Percentiles rank a stretch among this genome's conserved stretches.
Conservation (phyloP, 2,797 vertebrate species). For the Megaceryle alcyon region DNA sequence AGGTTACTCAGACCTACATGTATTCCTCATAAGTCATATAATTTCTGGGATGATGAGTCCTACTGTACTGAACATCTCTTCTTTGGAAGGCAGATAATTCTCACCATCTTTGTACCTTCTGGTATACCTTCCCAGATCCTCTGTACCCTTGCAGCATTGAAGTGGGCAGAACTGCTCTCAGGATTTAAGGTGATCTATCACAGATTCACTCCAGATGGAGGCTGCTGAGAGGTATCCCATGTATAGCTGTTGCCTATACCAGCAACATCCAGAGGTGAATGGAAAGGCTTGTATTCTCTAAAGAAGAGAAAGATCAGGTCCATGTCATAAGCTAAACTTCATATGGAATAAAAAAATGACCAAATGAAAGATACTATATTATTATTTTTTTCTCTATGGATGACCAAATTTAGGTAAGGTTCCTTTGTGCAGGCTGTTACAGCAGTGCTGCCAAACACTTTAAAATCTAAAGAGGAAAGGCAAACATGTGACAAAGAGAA, state of each 20-base stretch:
- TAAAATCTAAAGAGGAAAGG: background rate
- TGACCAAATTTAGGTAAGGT: background rate
- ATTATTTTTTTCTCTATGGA: background rate
- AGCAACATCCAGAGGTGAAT: background rate
- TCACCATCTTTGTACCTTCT: background rate
- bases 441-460: background rate
- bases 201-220: accelerated
- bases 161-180: background rate
- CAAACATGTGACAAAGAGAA: background rate
- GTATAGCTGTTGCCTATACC: background rate
- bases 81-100: background rate
- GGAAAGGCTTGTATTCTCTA: background rate
- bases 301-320: background rate
- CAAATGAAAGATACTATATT: background rate
- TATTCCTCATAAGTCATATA: background rate
- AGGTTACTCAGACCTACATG: background rate
- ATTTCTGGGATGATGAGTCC: background rate
- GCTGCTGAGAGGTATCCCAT: background rate
- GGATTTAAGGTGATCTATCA: background rate
- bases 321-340: background rate
- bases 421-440: background rate
- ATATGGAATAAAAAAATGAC: background rate
- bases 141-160: background rate
- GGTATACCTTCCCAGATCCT: background rate
- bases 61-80: background rate